Base-by-base conservation (phyloP, 2,113 vertebrate genomes). In the Parotia lawesii region DNA sequence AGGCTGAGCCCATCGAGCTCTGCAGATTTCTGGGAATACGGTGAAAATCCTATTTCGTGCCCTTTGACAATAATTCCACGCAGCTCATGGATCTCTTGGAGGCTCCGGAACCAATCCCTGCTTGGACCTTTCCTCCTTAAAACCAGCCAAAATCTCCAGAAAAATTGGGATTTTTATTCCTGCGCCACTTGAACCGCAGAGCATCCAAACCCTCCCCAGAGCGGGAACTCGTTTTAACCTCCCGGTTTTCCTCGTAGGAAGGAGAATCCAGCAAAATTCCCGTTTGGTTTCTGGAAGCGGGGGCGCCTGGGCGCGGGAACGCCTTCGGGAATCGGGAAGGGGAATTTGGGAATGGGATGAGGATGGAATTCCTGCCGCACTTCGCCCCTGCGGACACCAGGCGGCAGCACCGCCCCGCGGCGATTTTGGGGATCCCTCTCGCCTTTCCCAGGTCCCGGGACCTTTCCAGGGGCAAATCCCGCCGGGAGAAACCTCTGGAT, bases 361-460 rank as follows among this genome's bases (percentile, higher is more conserved):
- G 31, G 20, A 2, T 2, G 44, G 45, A 16, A 31, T 51, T 42
- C 15, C 31, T 0, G 37, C 50, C 35, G 86, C 11, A 0, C 20
- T 45, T 86, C 35, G 0, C 18, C 20, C 0, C 3, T 0, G 13
- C 19, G 0, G 0, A 86, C 91, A 62, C 89, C 23, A 38, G 89
- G 75, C 2, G 23, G 75, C 88, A 82, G 71, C 75, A 65, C 22
- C 25, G 35, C 23, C 21, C 19, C 51, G 5, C 0, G 0, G 13
- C 31, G 10, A 12, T 11, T 16, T 22, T 4, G 12, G n/a, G 23
- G 9, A 3, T 2, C 28, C 23, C 22, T 0, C 6, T 3, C 9
- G 2, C 5, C 10, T 33, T 44, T 45, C 5, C 7, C 8, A 0
- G 14, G 0, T 1, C 24, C 6, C 38, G 38, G 38, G 42, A n/a